Base-by-base conservation (phyloP, 2,797 vertebrate species). In the Paratrypauchen microcephalus region DNA sequence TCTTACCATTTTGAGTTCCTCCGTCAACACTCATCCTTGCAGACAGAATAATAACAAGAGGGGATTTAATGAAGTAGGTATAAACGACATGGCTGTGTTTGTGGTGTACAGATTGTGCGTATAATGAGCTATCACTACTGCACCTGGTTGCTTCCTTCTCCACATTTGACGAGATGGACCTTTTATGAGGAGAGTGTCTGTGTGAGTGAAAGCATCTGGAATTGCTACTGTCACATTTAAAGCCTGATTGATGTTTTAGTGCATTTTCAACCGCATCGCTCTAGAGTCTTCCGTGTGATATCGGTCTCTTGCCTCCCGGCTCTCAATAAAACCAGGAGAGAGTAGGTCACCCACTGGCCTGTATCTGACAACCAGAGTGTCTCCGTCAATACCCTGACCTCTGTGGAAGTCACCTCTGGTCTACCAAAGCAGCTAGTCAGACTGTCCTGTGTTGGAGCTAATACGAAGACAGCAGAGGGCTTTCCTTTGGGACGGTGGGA, bases 361-460 rank as follows among this genome's bases (percentile, higher is more conserved):
- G 70, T 84, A 82, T 86, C 83, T 83, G 82, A 83, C 86, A 84
- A 77, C 41, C 80, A 75, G 65, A 65, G 75, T 79, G 76, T 77
- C 75, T 87, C 81, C 67, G 81, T 89, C 88, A 68, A 88, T 88
- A 86, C 62, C 26, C 2, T 77, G 85, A 87, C 89, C 85, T 87
- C 87, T 85, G 72, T 64, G 65, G 68, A 75, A 30, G 32, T 68
- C 78, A 81, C 78, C 72, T 81, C 26, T 63, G 73, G 75, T 81
- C 69, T 2, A 69, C 68, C 64, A 74, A 67, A 36, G 45, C 61
- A 54, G 69, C 66, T 76, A 28, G 32, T 57, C 78, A 28, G 24
- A 58, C 26, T 15, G 5, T 23, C 62, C 45, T 73, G 71, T 54
- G 70, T 77, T 61, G 66, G 66, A 68, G 2, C 72, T 69, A 68